Evolutionary conservation across 2,113 vertebrate genomes (phyloP), one percentile per base, ranked within the genome.

Genomic region (Eublepharis macularius): DNA sequence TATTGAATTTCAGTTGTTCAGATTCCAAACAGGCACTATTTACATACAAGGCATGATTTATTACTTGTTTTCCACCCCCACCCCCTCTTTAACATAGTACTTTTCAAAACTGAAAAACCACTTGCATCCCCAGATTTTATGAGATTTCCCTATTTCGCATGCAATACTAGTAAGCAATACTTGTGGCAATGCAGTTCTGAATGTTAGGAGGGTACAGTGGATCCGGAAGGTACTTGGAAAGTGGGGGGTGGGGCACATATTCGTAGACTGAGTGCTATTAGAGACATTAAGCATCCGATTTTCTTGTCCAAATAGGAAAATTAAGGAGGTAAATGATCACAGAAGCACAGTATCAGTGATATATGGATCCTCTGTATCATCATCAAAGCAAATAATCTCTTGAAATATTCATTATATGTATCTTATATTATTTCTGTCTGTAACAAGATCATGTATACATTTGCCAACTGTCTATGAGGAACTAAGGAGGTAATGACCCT

Each of bases 31-130:
- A 80, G 12, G 45, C 26, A 2, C 78, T 84, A 84, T 6, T 13
- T 78, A 81, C 66, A 85, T 86, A 45, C 84, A 92, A 91, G n/a
- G 57, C 76, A 65, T 65, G 68, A 80, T 47, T 85, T 80, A 80
- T 85, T 85, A 60, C 34, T 85, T 63, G 41, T 60, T 73, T 57
- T 43, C 26, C n/a, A n/a, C n/a, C n/a, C n/a, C n/a, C n/a, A n/a
- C 79, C 41, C 57, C n/a, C 69, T 43, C 63, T 80, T 84, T 73
- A 80, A 80, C 47, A 26, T 74, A 51, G 26, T 41, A 16, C n/a
- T n/a, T n/a, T n/a, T n/a, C n/a, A n/a, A n/a, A n/a, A n/a, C 41
- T 74, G 45, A 47, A 72, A 73, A 51, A 80, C 14, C 24, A 34
- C 36, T 43, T 72, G 68, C 45, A 60, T 47, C 47, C n/a, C 16